These are phyloP conservation scores for Perithous albicinctus DNA, from an alignment of 2,888 invertebrate genomes.

Conservation along the genomic window DNA sequence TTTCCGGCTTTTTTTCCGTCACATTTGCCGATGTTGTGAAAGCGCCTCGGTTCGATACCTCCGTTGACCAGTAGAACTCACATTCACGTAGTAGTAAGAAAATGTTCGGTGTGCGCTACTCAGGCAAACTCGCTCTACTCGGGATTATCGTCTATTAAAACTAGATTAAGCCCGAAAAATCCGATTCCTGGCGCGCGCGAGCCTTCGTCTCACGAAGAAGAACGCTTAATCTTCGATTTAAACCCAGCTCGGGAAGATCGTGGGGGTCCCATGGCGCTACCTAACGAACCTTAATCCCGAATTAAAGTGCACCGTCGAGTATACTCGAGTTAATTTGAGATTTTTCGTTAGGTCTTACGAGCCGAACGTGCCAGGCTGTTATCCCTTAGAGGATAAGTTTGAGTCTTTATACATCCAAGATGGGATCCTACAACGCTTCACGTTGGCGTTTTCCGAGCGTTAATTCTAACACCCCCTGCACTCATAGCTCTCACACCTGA, in stretches of 20 bases:
- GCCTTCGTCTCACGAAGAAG: slow-evolving; percentile 7
- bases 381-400: slow-evolving; percentile 23
- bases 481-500: neutral
- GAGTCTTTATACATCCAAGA: neutral
- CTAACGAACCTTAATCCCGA: slow-evolving; percentile 78
- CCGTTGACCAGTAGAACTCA: slow-evolving; percentile 37
- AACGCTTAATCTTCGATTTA: slow-evolving; percentile 75
- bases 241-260: slow-evolving; percentile 69
- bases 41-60: slow-evolving; percentile 51
- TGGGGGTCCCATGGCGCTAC: slow-evolving; percentile 59
- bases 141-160: slow-evolving; percentile 77
- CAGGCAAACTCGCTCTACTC: slow-evolving; percentile 28
- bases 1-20: slow-evolving; percentile 57
- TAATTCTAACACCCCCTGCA: slow-evolving; percentile 66
- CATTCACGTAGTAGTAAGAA: neutral
- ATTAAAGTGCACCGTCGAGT: slow-evolving; percentile 74
- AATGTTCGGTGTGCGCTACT: slow-evolving; percentile 26
- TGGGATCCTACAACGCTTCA: slow-evolving; percentile 12
- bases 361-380: slow-evolving; percentile 61
- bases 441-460: slow-evolving; percentile 37
- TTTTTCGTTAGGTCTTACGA: slow-evolving; percentile 16
- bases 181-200: slow-evolving; percentile 49
- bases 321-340: slow-evolving; percentile 62
- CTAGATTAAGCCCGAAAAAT: slow-evolving; percentile 74
- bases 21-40: slow-evolving; percentile 30